A percentile compares a stretch with the other conserved stretches of the same genome.
These are phyloP conservation scores for Odontomyia ornata DNA, from an alignment of 2,888 invertebrate genomes.

Conservation along the genomic window DNA sequence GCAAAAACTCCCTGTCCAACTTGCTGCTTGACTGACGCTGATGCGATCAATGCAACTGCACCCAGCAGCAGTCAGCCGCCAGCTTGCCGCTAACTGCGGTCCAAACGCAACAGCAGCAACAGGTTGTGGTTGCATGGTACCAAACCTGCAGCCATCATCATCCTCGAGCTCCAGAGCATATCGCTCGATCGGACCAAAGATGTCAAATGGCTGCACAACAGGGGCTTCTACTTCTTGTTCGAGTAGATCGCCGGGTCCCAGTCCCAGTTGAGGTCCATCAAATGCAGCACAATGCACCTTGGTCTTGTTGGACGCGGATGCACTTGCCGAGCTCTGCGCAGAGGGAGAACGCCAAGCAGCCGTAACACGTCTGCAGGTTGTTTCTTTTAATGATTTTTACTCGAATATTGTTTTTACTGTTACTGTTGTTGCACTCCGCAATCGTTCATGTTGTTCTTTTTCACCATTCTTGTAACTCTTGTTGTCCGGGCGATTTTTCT, in stretches of 20 bases:
- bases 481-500: neutral
- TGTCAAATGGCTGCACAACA: constrained; percentile 30
- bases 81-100: neutral
- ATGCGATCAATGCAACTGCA: neutral
- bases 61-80: too few species aligned
- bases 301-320: neutral
- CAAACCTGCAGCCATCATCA: neutral
- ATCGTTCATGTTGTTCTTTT: constrained; percentile 2
- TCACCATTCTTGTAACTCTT: constrained; percentile 16
- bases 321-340: constrained; percentile 14
- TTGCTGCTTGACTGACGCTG: constrained; percentile 23
- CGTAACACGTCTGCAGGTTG: constrained; percentile 11
- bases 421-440: neutral
- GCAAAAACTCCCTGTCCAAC: constrained; percentile 28
- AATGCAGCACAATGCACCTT: constrained; percentile 3
- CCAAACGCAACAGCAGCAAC: neutral
- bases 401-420: neutral
- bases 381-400: constrained; percentile 32
- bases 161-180: neutral
- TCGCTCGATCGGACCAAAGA: constrained; percentile 9
- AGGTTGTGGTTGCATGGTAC: neutral
- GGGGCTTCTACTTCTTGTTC: constrained; percentile 11
- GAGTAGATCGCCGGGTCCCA: too few species aligned
- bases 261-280: neutral
- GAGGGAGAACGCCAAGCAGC: neutral